Evolutionary conservation across 23 tunicate genomes (phyloP).

Genomic region (Ciona savignyi): DNA sequence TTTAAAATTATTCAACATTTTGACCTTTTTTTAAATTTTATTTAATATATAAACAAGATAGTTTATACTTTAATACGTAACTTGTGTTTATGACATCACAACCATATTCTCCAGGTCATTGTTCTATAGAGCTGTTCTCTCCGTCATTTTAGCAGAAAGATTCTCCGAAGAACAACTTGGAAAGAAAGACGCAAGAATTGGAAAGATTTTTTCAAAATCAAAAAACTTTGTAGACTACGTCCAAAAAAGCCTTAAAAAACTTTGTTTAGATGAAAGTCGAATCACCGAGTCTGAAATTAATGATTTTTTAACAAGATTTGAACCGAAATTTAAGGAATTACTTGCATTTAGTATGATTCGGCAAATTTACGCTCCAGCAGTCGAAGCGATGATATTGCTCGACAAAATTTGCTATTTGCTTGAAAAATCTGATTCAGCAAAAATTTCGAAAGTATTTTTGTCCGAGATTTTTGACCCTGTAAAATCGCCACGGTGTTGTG

Average conservation of each 20-base stretch:
- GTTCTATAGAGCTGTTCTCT: slow-evolving; percentile 64
- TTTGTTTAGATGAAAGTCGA: slow-evolving; percentile 3
- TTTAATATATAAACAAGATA: neutral
- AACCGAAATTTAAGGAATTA: slow-evolving; percentile 25
- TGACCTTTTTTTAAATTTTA: neutral
- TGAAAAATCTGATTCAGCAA: slow-evolving; percentile 19
- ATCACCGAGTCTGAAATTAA: slow-evolving; percentile 34
- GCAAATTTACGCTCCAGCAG: slow-evolving; percentile 66
- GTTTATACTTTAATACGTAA: neutral
- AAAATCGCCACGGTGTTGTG: slow-evolving; percentile 75
- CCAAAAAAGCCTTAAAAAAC: slow-evolving; percentile 39
- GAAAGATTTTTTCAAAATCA: slow-evolving; percentile 70
- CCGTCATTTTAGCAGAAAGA: slow-evolving; percentile 45
- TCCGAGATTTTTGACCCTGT: slow-evolving; percentile 56
- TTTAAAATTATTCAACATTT: too few relatives aligned
- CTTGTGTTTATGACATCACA: slow-evolving; percentile 1
- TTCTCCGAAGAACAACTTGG: slow-evolving; percentile 13
- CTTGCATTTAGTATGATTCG: slow-evolving; percentile 62
- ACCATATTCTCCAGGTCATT: slow-evolving; percentile 54
- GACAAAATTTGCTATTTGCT: slow-evolving; percentile 50
- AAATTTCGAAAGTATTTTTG: slow-evolving; percentile 25
- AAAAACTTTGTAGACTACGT: slow-evolving; percentile 65
- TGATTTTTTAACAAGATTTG: slow-evolving; percentile 14
- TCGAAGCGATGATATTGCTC: slow-evolving; percentile 64
- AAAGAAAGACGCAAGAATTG: slow-evolving; percentile 33